phyloP scores from a whole-genome alignment of 2,888 invertebrate genomes.

The Cybosia mesomella region DNA sequence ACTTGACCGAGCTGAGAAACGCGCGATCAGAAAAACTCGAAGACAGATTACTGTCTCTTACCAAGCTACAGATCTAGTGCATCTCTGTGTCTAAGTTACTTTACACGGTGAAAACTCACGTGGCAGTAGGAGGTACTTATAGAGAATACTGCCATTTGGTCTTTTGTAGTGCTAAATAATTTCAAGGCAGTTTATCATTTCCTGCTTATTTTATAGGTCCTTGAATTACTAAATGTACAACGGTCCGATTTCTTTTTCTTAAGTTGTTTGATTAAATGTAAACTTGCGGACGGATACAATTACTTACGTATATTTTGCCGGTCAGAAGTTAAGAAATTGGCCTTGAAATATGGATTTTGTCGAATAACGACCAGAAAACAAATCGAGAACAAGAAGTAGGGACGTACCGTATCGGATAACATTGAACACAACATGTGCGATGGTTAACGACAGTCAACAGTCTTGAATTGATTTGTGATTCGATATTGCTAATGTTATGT shows the following conservation, averaged over 20 bases:
- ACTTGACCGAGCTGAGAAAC: no score
- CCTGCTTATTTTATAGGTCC: constrained; percentile 8
- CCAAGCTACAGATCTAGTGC: neutral
- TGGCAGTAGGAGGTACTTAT: neutral
- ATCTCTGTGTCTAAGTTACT: neutral
- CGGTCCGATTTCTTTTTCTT: constrained; percentile 6
- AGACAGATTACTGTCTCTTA: neutral
- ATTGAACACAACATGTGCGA: constrained; percentile 31
- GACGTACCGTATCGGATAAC: constrained; percentile 31
- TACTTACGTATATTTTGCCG: constrained; percentile 3
- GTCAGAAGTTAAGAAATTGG: constrained; percentile 22
- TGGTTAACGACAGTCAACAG: constrained; percentile 28
- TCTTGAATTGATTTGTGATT: constrained; percentile 63
- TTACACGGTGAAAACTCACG: neutral
- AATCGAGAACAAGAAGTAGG: constrained; percentile 23
- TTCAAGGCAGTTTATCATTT: constrained; percentile 3
- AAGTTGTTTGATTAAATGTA: constrained; percentile 7
- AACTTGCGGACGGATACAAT: constrained; percentile 29
- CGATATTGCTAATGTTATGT: constrained; percentile 48
- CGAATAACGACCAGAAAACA: constrained; percentile 19
- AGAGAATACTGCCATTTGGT: neutral
- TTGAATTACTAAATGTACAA: constrained; percentile 9
- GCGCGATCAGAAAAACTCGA: no score
- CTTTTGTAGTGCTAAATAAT: neutral
- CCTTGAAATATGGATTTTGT: constrained; percentile 17